Base-by-base conservation (phyloP, 2,797 vertebrate species). In the Sebastes ruberrimus region DNA sequence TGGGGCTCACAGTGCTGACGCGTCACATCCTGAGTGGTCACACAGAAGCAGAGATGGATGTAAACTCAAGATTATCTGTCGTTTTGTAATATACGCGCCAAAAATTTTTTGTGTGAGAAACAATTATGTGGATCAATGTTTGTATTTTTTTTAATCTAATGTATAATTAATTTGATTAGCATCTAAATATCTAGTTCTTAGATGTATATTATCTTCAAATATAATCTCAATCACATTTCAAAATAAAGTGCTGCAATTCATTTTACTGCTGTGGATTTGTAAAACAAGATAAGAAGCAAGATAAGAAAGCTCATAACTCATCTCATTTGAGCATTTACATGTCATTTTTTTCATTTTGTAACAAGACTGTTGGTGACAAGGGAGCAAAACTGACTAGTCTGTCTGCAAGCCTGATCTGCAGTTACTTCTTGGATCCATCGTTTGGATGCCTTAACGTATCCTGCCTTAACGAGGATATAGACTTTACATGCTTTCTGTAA, bases 1-100 rank as follows among this genome's bases (percentile, higher is more conserved):
- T 11, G 83, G 68, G 27, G 76, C 82, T 83, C 92, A 64, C 83
- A 86, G 52, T 80, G 49, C 88, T 71, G 93, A 89, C 46, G 94
- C 85, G 8, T 86, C 76, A 85, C 59, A 79, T 92, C 86, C 89
- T 90, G 83, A 66, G 74, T 71, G 30, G 72, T 71, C 57, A 88
- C 46, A 70, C 46, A 83, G 28, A 81, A 52, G 56, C n/a, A 59
- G 9, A 71, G 18, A 13, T 32, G 23, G 33, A 59, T 14, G 28
- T 63, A 10, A 80, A 16, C 22, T 55, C 22, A 28, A 55, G 11
- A 27, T 55, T 56, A 20, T 5, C 2, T 62, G 20, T 30, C 4
- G 0, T 42, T 46, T 23, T 6, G 20, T 30, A 28, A 30, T 32
- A 30, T 8, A 20, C 7, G 25, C 5, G 22, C 2, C n/a, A n/a